Conservation (phyloP, 1,140 invertebrate species). For the Drosophila nigromelanica region DNA sequence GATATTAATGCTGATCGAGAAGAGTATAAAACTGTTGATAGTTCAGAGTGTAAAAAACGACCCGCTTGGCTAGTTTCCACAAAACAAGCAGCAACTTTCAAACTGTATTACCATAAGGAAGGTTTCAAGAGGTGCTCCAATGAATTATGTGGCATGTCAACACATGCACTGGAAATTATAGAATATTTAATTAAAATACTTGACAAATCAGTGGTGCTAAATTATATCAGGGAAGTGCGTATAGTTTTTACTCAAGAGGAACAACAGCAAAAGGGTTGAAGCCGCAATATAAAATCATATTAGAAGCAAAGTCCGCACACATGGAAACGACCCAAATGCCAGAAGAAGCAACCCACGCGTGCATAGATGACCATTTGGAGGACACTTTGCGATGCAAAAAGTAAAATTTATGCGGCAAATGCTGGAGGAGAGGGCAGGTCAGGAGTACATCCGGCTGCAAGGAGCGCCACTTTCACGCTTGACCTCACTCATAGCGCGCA, state of each 20-base stretch:
- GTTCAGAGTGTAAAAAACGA: too few relatives aligned
- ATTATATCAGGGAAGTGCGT: background rate
- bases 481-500: slow-evolving; percentile 63
- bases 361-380: slow-evolving; percentile 38
- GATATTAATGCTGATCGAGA: too few relatives aligned
- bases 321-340: background rate
- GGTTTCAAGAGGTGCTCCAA: background rate
- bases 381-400: slow-evolving; percentile 61
- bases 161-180: background rate
- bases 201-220: slow-evolving; percentile 4
- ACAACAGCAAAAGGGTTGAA: background rate
- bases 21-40: too few relatives aligned
- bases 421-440: slow-evolving; percentile 19
- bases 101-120: background rate
- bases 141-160: slow-evolving; percentile 24
- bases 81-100: background rate
- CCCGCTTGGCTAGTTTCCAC: too few relatives aligned
- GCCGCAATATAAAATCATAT: slow-evolving; percentile 9
- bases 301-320: slow-evolving; percentile 10
- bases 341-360: background rate
- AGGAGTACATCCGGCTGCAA: slow-evolving; percentile 64
- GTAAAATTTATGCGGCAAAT: slow-evolving; percentile 59
- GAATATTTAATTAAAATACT: slow-evolving; percentile 22
- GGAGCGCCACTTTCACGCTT: slow-evolving; percentile 73
- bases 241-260: background rate